Evolutionary conservation across 2,888 invertebrate species (phyloP).

Genomic region (Cryptophagus acutangulus): DNA sequence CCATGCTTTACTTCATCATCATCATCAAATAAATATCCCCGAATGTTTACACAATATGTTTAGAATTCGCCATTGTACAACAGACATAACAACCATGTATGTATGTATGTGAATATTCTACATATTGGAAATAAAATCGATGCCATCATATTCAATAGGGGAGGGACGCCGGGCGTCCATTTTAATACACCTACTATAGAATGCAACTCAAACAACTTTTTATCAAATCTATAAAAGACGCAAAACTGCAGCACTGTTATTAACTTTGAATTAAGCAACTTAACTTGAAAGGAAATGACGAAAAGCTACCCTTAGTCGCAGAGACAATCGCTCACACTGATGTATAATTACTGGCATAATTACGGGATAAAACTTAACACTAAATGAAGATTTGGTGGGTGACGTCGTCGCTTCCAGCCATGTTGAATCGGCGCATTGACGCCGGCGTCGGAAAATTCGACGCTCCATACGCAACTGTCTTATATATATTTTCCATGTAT

Average conservation of each 20-base stretch:
- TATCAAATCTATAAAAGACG: not conserved
- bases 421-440: conserved; percentile 39
- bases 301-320: too few species aligned
- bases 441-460: conserved; percentile 23
- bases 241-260: not conserved
- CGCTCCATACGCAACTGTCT: conserved; percentile 37
- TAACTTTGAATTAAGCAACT: too few species aligned
- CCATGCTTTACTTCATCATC: too few species aligned
- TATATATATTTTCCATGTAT: too few species aligned
- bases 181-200: conserved; percentile 6
- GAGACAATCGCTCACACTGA: conserved; percentile 9
- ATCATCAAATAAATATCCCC: not conserved
- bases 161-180: conserved; percentile 19
- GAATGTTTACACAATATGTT: conserved; percentile 18
- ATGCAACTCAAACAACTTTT: conserved; percentile 2
- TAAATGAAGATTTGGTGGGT: conserved; percentile 33
- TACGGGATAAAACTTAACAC: conserved; percentile 35
- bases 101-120: conserved; percentile 13
- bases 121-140: conserved; percentile 36
- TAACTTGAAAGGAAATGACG: too few species aligned
- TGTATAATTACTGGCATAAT: conserved; percentile 30
- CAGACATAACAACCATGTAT: too few species aligned
- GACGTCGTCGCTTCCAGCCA: conserved; percentile 40
- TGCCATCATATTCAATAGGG: conserved; percentile 28
- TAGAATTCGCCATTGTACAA: conserved; percentile 30